Base-by-base conservation (phyloP, 1,140 invertebrate species). In the Saccostrea echinata region DNA sequence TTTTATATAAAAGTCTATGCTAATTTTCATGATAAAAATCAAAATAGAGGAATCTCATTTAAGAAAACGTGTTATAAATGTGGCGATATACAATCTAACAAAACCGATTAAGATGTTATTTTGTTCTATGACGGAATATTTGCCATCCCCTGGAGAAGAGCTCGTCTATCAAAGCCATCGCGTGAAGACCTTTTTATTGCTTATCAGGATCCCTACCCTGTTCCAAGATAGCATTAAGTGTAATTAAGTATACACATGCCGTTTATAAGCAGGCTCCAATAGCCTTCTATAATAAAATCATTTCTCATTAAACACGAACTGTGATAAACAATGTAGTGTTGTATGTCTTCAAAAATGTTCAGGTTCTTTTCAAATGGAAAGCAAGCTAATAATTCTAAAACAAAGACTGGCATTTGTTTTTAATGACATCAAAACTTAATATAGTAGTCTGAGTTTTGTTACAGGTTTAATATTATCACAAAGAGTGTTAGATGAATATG, bases 1-100 rank as follows among this genome's bases (percentile, higher is more conserved):
- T 76, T 76, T 76, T 76, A 76, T 76, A 76, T 76, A 76, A 76
- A 76, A 76, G 68, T 76, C 68, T 76, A 76, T 76, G 68, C 68
- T 76, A 76, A 76, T 76, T 76, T 76, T 33, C 68, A 27, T 16
- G 68, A 76, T 76, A 76, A 76, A 43, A 76, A 76, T 76, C 68
- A 76, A 76, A 76, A 76, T 76, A 76, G 27, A 76, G 30, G 68
- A 76, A 76, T 76, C 68, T 76, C 68, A 76, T 76, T 76, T 76
- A 76, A 76, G 68, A 76, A 61, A 76, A 33, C 27, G 68, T 27
- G 68, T 76, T 76, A 76, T 76, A 76, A 76, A 76, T 76, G 68
- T 33, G 30, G 68, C 27, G 68, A 76, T 76, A 76, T 76, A 18
- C 68, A 33, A 76, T 30, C 68, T 76, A 76, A 76, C 68, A 30